These are phyloP conservation scores for Xyrauchen texanus DNA, from an alignment of 2,113 vertebrate species.

Conservation along the genomic window DNA sequence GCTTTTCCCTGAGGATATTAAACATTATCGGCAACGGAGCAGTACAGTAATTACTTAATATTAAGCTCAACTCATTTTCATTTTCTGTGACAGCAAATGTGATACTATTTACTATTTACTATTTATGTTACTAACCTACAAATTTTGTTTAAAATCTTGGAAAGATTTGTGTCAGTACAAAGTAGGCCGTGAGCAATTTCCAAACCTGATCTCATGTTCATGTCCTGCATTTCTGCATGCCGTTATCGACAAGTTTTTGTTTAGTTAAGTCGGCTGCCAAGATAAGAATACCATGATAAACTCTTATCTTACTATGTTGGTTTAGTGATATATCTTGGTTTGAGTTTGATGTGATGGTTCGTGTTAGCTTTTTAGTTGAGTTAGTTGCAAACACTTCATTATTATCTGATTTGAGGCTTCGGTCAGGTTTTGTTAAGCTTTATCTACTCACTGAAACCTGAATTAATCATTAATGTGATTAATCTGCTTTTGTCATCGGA, in stretches of 20 bases:
- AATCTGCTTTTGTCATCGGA: background rate
- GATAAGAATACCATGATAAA: background rate
- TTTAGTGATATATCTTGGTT: background rate
- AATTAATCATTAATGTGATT: slow-evolving; percentile 13
- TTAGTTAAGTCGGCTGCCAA: background rate
- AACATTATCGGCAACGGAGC: too few species aligned
- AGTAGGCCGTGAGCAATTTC: background rate
- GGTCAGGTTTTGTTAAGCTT: background rate
- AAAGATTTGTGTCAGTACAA: background rate
- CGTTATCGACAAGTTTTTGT: too few species aligned
- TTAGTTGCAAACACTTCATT: background rate
- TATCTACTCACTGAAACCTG: background rate
- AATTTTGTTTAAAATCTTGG: background rate
- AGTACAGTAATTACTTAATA: too few species aligned
- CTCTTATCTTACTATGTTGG: background rate
- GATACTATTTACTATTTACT: too few species aligned
- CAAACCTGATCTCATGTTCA: background rate
- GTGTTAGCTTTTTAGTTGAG: background rate
- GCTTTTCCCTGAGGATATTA: slow-evolving; percentile 4
- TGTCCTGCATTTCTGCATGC: background rate
- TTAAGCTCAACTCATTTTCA: too few species aligned
- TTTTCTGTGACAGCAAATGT: too few species aligned
- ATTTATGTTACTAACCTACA: background rate
- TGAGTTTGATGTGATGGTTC: background rate
- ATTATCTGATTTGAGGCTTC: background rate